phyloP scores from a whole-genome alignment of 2,888 invertebrate genomes.

The Acanthoscelides obtectus region DNA sequence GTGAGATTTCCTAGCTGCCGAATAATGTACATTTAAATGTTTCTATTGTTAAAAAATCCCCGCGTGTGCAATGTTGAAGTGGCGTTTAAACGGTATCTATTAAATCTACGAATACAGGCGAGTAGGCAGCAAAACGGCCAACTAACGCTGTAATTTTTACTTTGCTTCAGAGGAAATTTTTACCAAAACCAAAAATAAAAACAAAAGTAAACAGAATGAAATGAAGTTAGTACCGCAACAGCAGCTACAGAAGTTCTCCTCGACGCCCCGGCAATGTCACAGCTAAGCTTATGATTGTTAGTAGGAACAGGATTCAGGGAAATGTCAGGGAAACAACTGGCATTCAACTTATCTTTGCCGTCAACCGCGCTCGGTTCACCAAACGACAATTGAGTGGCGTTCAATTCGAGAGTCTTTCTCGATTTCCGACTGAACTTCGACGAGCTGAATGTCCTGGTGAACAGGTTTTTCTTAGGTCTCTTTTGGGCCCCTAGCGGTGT shows the following conservation, averaged over 20 bases:
- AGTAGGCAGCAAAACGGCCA: too few relatives aligned
- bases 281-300: conserved; percentile 30
- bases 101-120: too few relatives aligned
- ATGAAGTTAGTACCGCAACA: conserved; percentile 47
- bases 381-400: conserved; percentile 36
- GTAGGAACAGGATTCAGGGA: conserved; percentile 33
- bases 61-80: too few relatives aligned
- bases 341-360: conserved; percentile 35
- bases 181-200: conserved; percentile 11
- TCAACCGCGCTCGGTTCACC: conserved; percentile 29
- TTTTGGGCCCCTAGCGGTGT: conserved; percentile 27
- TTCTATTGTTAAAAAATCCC: too few relatives aligned
- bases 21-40: too few relatives aligned
- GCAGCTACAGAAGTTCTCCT: conserved; percentile 39
- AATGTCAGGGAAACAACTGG: conserved; percentile 43
- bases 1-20: too few relatives aligned
- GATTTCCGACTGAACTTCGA: conserved; percentile 37
- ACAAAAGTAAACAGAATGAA: conserved; percentile 28
- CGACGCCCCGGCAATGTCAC: conserved; percentile 30
- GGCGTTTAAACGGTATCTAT: too few relatives aligned
- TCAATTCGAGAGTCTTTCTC: conserved; percentile 32
- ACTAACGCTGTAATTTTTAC: too few relatives aligned
- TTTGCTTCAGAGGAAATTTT: conserved; percentile 11
- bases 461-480: conserved; percentile 39
- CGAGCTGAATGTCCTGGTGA: conserved; percentile 43